Evolutionary conservation across 2,113 vertebrate genomes (phyloP).

Genomic region (Etheostoma cragini): DNA sequence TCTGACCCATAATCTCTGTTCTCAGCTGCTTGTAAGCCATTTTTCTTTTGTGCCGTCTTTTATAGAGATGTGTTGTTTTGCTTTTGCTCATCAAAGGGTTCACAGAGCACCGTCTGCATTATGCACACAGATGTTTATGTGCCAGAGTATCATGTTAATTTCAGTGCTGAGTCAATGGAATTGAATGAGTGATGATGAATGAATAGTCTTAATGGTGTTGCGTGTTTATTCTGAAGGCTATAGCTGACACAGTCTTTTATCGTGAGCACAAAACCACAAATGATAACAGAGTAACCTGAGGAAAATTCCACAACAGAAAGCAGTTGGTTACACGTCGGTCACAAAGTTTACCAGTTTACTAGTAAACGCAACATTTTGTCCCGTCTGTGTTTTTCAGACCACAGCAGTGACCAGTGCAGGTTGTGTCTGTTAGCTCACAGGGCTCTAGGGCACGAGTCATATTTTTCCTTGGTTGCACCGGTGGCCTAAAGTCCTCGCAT

Average conservation of each 20-base stretch:
- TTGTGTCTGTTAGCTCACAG: no score
- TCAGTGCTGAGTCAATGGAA: conserved; percentile 40
- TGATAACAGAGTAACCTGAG: neutral
- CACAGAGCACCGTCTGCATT: conserved; percentile 20
- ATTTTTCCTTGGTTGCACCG: no score
- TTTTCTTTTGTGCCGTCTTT: conserved; percentile 44
- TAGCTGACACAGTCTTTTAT: neutral
- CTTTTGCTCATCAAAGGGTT: conserved; percentile 21
- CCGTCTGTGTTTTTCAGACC: no score
- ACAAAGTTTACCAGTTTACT: no score
- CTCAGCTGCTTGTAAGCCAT: conserved; percentile 52
- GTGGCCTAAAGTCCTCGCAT: no score
- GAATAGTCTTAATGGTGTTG: neutral
- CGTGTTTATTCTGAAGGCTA: neutral
- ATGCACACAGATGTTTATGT: conserved; percentile 38
- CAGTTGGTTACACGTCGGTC: no score
- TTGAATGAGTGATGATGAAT: conserved; percentile 14
- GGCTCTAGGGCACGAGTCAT: no score
- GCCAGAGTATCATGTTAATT: conserved; percentile 38
- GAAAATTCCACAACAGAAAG: no score
- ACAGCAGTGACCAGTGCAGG: no score
- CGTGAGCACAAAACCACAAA: conserved; percentile 2
- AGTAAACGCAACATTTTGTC: no score
- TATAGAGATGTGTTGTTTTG: conserved; percentile 37
- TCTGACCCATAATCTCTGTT: conserved; percentile 66